Percentiles rank a stretch among this genome's conserved stretches.
Evolutionary conservation across 2,888 invertebrate species (phyloP).

Genomic region (Patella depressa): DNA sequence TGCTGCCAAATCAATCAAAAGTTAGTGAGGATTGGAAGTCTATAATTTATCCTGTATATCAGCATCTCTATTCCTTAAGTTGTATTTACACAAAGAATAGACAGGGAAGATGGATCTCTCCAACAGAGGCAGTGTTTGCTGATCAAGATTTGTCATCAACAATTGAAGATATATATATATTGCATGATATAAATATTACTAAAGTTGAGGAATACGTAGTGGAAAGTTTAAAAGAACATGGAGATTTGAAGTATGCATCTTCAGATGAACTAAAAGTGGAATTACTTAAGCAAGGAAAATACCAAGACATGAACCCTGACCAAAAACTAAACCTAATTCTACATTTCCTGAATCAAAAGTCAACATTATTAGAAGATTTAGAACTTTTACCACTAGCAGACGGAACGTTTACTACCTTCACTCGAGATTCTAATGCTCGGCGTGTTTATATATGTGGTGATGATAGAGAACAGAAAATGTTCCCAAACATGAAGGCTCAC

Average conservation of each 20-base stretch:
- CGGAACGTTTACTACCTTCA: conserved; percentile 16
- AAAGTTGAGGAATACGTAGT: not conserved
- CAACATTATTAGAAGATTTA: not conserved
- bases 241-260: not conserved
- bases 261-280: not conserved
- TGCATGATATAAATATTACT: conserved; percentile 11
- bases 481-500: conserved; percentile 15
- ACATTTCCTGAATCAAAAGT: conserved; percentile 9
- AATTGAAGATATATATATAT: conserved; percentile 5
- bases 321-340: conserved; percentile 14
- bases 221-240: not conserved
- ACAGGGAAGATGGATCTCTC: conserved; percentile 15
- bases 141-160: not conserved
- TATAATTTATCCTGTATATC: conserved; percentile 49
- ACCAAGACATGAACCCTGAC: not conserved
- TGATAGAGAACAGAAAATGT: not conserved
- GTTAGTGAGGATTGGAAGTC: conserved; percentile 40
- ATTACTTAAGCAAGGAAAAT: not conserved
- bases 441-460: conserved; percentile 13
- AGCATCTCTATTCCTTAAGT: conserved; percentile 33
- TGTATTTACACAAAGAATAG: conserved; percentile 4
- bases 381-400: conserved; percentile 18
- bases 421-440: not conserved
- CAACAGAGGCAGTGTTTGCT: not conserved
- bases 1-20: conserved; percentile 31